Evolutionary conservation across 2,113 vertebrate species (phyloP).

Genomic region (Pseudopipra pipra): DNA sequence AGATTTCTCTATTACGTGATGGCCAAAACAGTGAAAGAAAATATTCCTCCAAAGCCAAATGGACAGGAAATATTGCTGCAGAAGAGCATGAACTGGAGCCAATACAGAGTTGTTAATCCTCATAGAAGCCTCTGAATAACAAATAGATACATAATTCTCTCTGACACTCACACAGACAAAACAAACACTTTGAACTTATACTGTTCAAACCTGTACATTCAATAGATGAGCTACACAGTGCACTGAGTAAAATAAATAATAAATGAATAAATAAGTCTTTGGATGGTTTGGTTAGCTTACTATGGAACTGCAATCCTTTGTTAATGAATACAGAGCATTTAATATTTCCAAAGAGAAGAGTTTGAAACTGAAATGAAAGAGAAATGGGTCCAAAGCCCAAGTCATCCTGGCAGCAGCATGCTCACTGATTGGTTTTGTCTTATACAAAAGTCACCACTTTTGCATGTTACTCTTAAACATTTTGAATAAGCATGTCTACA

Average conservation of each 20-base stretch:
- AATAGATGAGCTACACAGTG: background rate
- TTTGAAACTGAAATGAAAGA: conserved; percentile 26
- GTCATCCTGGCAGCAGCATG: background rate
- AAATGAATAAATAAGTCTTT: conserved; percentile 24
- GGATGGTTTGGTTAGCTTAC: background rate
- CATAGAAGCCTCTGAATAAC: conserved; percentile 8
- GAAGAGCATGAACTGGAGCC: background rate
- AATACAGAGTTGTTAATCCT: conserved; percentile 12
- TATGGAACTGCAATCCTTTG: background rate
- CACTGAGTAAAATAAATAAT: conserved; percentile 34
- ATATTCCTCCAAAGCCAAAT: conserved; percentile 1
- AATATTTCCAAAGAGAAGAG: conserved; percentile 23
- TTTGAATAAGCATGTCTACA: background rate
- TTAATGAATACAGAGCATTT: background rate
- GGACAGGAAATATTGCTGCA: background rate
- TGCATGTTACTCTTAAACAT: background rate
- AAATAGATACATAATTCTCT: background rate
- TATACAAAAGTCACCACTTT: background rate
- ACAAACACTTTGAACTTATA: background rate
- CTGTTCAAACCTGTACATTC: background rate
- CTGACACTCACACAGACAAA: background rate
- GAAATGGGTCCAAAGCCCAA: background rate
- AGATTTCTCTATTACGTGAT: background rate
- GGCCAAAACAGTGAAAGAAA: background rate
- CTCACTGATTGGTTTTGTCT: background rate